These are phyloP conservation scores for Holacanthella duospinosa DNA, from an alignment of 2,888 invertebrate genomes.

Conservation along the genomic window DNA sequence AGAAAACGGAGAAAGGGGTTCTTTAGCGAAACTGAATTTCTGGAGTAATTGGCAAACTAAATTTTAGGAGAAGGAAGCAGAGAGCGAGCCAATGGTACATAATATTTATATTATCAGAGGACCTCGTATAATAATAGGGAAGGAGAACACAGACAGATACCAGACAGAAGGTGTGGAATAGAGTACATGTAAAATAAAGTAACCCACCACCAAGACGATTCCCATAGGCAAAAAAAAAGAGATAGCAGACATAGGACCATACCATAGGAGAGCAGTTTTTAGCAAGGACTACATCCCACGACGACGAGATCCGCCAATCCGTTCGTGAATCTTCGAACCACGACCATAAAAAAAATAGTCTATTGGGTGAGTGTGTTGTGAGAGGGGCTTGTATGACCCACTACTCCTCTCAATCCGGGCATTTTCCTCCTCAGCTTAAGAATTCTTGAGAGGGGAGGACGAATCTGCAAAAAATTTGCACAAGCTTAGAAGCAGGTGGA, in stretches of 20 bases:
- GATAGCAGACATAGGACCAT: not conserved
- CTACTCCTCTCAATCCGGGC: conserved; percentile 1
- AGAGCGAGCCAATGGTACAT: not conserved
- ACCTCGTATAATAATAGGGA: not conserved
- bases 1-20: no score
- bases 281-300: not conserved
- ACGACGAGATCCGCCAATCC: not conserved
- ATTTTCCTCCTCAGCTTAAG: not conserved
- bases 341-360: not conserved
- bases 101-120: not conserved
- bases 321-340: not conserved
- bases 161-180: conserved; percentile 6
- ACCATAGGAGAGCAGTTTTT: not conserved
- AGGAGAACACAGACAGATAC: conserved; percentile 1
- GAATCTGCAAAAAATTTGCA: not conserved
- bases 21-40: no score
- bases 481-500: not conserved
- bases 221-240: not conserved
- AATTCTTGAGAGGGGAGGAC: not conserved
- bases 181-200: not conserved
- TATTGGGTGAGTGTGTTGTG: no score
- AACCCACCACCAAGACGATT: not conserved
- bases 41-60: no score
- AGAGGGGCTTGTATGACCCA: conserved; percentile 1
- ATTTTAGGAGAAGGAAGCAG: no score